These are phyloP conservation scores for Lagopus leucura DNA, from an alignment of 2,113 vertebrate species.

Conservation along the genomic window DNA sequence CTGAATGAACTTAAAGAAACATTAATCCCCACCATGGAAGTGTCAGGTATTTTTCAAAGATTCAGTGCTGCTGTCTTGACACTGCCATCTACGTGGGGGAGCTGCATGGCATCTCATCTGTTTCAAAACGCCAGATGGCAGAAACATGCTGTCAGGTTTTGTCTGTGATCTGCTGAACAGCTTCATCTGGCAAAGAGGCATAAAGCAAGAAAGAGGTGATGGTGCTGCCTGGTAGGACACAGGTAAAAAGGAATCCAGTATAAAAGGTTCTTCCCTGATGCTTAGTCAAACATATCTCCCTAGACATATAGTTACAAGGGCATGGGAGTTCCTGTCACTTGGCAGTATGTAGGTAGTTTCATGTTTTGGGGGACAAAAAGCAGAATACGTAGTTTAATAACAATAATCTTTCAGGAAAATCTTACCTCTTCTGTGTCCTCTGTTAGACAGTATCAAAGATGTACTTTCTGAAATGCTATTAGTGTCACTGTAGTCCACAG, in stretches of 20 bases:
- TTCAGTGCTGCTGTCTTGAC: background rate
- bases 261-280: background rate
- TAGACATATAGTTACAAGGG: background rate
- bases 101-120: background rate
- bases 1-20: background rate
- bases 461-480: slow-evolving; percentile 67
- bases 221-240: background rate
- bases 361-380: background rate
- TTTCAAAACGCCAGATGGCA: background rate
- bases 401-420: background rate
- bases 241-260: background rate
- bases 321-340: background rate
- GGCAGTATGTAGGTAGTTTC: background rate
- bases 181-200: background rate
- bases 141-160: background rate
- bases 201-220: background rate
- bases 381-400: background rate
- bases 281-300: background rate
- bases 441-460: slow-evolving; percentile 50
- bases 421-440: slow-evolving; percentile 43
- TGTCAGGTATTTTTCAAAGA: background rate
- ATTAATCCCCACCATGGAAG: background rate
- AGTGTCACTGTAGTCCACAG: slow-evolving; percentile 61
- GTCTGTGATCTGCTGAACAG: background rate
- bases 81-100: background rate